Conservation (phyloP, 23 tunicate species). For the Ascidia mentula region DNA sequence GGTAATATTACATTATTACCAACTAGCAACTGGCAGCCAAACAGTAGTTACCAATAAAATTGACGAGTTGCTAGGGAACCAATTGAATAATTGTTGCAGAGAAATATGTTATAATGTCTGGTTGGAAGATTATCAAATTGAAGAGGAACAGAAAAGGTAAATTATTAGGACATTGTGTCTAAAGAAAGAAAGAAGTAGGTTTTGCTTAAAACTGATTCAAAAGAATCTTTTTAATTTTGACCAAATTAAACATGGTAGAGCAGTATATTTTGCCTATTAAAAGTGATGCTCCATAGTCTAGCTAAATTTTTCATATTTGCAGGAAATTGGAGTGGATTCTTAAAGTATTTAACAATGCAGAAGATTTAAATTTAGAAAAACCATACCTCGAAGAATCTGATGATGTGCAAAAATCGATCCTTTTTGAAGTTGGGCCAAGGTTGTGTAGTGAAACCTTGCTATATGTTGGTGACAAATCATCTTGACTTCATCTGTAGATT, state of each 20-base stretch:
- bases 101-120: neutral
- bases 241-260: too few relatives aligned
- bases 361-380: neutral
- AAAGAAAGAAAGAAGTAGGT: too few relatives aligned
- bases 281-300: too few relatives aligned
- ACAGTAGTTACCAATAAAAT: neutral
- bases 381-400: neutral
- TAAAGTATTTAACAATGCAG: conserved; percentile 8
- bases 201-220: too few relatives aligned
- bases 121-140: neutral
- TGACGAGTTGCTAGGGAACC: neutral
- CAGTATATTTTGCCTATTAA: too few relatives aligned
- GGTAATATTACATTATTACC: conserved; percentile 2
- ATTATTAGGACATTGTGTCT: too few relatives aligned
- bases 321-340: conserved; percentile 32
- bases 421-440: conserved; percentile 78
- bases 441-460: neutral
- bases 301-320: neutral
- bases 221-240: too few relatives aligned
- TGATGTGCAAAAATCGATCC: neutral
- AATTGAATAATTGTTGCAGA: neutral
- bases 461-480: neutral
- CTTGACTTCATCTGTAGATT: conserved; percentile 12
- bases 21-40: neutral
- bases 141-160: neutral